Evolutionary conservation across 1,140 invertebrate species (phyloP), one percentile per base, ranked within the genome.

Genomic region (Drosophila punjabiensis): DNA sequence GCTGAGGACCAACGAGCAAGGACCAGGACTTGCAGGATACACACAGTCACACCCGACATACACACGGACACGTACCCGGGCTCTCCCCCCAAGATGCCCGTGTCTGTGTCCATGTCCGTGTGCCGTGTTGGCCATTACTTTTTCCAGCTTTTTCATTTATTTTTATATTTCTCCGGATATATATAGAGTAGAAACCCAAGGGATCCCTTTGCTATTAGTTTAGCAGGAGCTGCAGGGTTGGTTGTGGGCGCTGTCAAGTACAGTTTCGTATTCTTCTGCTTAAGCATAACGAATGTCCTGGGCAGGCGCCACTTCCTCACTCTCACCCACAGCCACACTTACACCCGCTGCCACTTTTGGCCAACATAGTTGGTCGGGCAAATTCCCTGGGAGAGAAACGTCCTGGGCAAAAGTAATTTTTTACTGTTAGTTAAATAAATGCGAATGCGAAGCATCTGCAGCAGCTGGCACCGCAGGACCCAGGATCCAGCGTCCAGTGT

Each of bases 351-450:
- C 50, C 74, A 52, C 61, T 76, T 66, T 76, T 28, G 61, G 71
- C 53, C 71, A 76, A 66, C 76, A 70, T 79, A 59, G 76, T 79
- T 71, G 76, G 77, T 69, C 35, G 52, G 53, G 69, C 67, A 59
- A 79, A 79, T 79, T 89, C 86, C 85, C 85, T 74, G 76, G 76
- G 83, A 68, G 82, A 74, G 80, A 76, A 79, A 82, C 82, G 39
- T 67, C 53, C 39, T 82, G 77, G 68, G 80, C 67, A 90, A 86
- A 81, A 90, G 86, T 91, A 91, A 90, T 90, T 90, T 90, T 90
- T 90, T 90, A 91, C 86, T 91, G 87, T 90, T 90, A 90, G 86
- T 90, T 86, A 91, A 90, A 90, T 90, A 90, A 90, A 86, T 90
- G 86, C 79, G 86, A 85, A 65, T 88, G 73, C 68, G 59, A 71